A percentile compares a stretch with the other conserved stretches of the same genome.
These are phyloP conservation scores for Lochmaea capreae DNA, from an alignment of 2,888 invertebrate genomes.

Conservation along the genomic window DNA sequence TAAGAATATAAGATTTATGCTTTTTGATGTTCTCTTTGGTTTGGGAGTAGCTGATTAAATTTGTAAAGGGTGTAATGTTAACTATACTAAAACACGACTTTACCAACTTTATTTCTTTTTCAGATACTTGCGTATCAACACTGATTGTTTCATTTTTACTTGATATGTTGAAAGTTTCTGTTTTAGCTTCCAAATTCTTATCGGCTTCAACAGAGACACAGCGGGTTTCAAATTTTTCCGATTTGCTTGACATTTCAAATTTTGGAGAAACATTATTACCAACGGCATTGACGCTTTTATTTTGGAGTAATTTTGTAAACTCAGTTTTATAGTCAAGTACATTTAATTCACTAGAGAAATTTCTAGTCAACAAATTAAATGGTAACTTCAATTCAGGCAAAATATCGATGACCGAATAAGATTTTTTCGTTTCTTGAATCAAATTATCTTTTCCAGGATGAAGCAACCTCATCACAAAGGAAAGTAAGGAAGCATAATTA, in stretches of 20 bases:
- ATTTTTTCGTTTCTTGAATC: constrained; percentile 2
- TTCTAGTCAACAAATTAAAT: neutral
- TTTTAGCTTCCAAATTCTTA: constrained; percentile 4
- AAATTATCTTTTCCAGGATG: neutral
- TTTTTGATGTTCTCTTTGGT: constrained; percentile 25
- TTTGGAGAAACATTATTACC: neutral
- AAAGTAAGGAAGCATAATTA: constrained; percentile 37
- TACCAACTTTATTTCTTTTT: constrained; percentile 18
- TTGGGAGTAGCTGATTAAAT: constrained; percentile 40
- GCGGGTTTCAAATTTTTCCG: neutral
- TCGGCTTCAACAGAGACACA: neutral
- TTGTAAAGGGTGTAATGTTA: constrained; percentile 34
- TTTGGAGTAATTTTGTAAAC: neutral
- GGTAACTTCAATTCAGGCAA: neutral
- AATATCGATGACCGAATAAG: neutral
- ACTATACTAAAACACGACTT: constrained; percentile 27
- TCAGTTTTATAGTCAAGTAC: neutral
- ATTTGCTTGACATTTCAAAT: neutral
- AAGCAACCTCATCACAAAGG: neutral
- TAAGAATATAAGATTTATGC: neutral
- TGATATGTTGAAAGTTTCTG: constrained; percentile 16
- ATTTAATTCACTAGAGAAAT: neutral
- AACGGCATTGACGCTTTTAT: neutral
- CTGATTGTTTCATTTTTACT: neutral
- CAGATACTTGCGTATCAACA: neutral